Evolutionary conservation across 1,140 invertebrate genomes (phyloP), one percentile per base, ranked within the genome.

Genomic region (Nautilus pompilius): DNA sequence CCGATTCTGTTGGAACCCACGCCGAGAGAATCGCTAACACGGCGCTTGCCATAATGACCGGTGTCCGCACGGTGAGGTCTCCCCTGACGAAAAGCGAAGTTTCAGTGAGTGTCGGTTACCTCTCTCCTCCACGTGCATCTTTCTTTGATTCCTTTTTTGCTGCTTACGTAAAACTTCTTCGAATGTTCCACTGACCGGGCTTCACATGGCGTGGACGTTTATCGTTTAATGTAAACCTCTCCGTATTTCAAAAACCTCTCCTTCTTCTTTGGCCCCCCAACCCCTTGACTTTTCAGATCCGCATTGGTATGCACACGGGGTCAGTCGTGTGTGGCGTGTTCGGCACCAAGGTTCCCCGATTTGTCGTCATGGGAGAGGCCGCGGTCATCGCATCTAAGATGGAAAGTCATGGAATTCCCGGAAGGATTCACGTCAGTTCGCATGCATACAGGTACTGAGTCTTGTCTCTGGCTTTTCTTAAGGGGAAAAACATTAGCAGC

Each of bases 301-400:
- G 96, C 67, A 96, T 99, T 76, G 96, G 95, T 60, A 90, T 97
- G 68, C 93, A 96, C 76, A 93, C 93, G 68, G 77, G 78, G 3
- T 71, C 77, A 1, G 63, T 80, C 24, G 74, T 82, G 5, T 68
- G 78, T 28, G 80, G 80, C 10, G 76, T 82, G 1, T 70, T 80
- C 33, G 77, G 78, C 0, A 56, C 70, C 13, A 73, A 73, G 58
- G 70, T 79, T 54, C 80, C 80, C 0, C 58, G 77, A n/a, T 81
- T 76, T 67, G 67, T 76, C 62, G 66, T 81, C n/a, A 73, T 80
- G 61, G 78, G 80, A 10, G 80, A 81, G 66, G 80, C 79, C 6
- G 76, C 79, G n/a, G 77, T 80, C 51, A 77, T 79, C 4, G 80
- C 80, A 3, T 74, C 72, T 36, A 54, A 78, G 46, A 79, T 80